Conservation (phyloP, 2,888 invertebrate species). For the Empis stercorea region DNA sequence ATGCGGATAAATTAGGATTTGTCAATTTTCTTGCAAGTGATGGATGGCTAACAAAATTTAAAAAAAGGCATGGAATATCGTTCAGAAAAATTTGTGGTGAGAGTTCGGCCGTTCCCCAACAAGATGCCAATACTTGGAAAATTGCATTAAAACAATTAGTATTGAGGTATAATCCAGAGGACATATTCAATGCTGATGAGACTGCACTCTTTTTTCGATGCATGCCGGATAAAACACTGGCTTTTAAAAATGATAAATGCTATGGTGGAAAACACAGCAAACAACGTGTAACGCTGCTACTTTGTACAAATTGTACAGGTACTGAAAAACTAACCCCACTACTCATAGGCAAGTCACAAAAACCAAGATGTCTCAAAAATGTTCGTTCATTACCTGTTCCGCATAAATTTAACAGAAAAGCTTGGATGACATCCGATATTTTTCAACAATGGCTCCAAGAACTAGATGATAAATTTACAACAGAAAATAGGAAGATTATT, state of each 20-base stretch:
- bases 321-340: slow-evolving; percentile 21
- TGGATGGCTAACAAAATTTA: no score
- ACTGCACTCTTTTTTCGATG: slow-evolving; percentile 12
- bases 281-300: slow-evolving; percentile 22
- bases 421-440: slow-evolving; percentile 18
- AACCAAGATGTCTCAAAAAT: slow-evolving; percentile 24
- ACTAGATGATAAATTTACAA: slow-evolving; percentile 1
- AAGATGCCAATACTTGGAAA: no score
- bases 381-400: slow-evolving; percentile 17
- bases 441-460: slow-evolving; percentile 7
- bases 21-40: no score
- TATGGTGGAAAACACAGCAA: slow-evolving; percentile 19
- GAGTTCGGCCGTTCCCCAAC: no score
- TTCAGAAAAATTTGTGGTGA: no score
- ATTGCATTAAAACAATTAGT: no score
- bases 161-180: not conserved
- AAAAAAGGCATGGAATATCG: no score
- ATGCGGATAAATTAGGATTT: no score
- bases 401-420: slow-evolving; percentile 18
- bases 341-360: slow-evolving; percentile 23
- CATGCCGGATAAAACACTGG: slow-evolving; percentile 11
- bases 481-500: slow-evolving; percentile 5
- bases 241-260: slow-evolving; percentile 14
- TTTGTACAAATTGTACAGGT: slow-evolving; percentile 23
- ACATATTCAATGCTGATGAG: not conserved